These are phyloP conservation scores for Echinops telfairi DNA, from an alignment of 2,113 vertebrate genomes.

Conservation along the genomic window DNA sequence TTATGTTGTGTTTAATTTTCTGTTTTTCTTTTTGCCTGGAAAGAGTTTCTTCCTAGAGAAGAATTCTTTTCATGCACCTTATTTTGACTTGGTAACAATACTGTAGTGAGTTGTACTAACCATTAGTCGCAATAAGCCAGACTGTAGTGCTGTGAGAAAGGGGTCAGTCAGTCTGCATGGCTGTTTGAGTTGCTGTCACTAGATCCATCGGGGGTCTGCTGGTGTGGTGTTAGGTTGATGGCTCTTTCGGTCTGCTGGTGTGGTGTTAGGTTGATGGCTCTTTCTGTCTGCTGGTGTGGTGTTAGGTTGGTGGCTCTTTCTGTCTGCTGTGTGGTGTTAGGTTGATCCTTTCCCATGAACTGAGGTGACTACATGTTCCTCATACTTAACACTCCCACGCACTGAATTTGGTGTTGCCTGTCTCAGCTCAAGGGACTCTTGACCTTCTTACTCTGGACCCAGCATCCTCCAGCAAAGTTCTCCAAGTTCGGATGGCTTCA, in stretches of 20 bases:
- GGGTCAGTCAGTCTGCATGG: neutral
- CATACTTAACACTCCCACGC: slow-evolving; percentile 71
- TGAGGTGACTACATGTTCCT: slow-evolving; percentile 83
- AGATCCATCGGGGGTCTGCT: neutral
- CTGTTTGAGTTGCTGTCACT: neutral
- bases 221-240: neutral
- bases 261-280: too few relatives aligned
- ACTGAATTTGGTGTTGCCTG: slow-evolving; percentile 50
- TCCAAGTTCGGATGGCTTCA: neutral
- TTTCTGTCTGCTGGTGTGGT: too few relatives aligned
- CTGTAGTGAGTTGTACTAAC: neutral
- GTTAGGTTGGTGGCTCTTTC: too few relatives aligned
- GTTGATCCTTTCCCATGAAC: slow-evolving; percentile 84
- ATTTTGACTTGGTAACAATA: slow-evolving; percentile 4
- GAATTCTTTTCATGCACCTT: neutral
- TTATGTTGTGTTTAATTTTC: neutral
- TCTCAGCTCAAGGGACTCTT: slow-evolving; percentile 4
- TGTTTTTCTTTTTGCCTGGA: neutral
- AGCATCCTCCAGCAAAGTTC: neutral
- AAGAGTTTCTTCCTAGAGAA: neutral
- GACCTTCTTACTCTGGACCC: slow-evolving; percentile 8
- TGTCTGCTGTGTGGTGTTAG: too few relatives aligned
- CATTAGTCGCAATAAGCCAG: neutral
- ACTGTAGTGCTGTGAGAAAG: neutral
- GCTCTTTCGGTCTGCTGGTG: slow-evolving; percentile 48